phyloP scores from a whole-genome alignment of 2,797 vertebrate species.

The Oryzias sinensis region DNA sequence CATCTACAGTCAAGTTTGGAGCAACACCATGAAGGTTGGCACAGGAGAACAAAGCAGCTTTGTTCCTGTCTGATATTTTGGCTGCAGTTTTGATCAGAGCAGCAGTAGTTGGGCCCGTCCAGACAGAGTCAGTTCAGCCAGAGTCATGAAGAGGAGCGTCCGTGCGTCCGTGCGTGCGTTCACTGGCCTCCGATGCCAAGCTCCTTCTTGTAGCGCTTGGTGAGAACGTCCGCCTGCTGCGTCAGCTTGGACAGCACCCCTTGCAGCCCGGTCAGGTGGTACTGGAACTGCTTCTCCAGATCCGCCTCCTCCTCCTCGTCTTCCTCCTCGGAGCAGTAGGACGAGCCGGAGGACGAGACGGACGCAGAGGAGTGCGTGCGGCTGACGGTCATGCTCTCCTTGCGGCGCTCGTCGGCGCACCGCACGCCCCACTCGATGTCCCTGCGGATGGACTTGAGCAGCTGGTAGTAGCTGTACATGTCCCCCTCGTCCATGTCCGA shows the following conservation, averaged over 20 bases:
- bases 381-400: conserved; percentile 75
- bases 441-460: conserved; percentile 93
- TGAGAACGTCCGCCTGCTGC: conserved; percentile 89
- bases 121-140: conserved; percentile 30
- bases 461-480: conserved; percentile 95
- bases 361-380: conserved; percentile 70
- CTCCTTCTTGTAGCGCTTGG: conserved; percentile 95
- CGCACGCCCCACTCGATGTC: conserved; percentile 95
- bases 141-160: not conserved
- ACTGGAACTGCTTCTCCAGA: conserved; percentile 92
- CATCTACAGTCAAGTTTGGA: conserved; percentile 51
- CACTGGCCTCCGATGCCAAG: conserved; percentile 89
- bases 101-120: conserved; percentile 17
- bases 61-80: conserved; percentile 30
- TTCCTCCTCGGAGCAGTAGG: conserved; percentile 67
- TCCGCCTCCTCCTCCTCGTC: conserved; percentile 81
- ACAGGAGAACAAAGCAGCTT: conserved; percentile 24
- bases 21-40: conserved; percentile 36
- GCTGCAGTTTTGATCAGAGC: conserved; percentile 36
- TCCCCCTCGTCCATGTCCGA: conserved; percentile 79
- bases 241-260: conserved; percentile 93
- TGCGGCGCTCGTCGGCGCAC: conserved; percentile 77
- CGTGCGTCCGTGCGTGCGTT: not conserved
- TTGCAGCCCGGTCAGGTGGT: conserved; percentile 91
- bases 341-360: conserved; percentile 32